Evolutionary conservation across 2,888 invertebrate species (phyloP).

Genomic region (Charanyca ferruginea): DNA sequence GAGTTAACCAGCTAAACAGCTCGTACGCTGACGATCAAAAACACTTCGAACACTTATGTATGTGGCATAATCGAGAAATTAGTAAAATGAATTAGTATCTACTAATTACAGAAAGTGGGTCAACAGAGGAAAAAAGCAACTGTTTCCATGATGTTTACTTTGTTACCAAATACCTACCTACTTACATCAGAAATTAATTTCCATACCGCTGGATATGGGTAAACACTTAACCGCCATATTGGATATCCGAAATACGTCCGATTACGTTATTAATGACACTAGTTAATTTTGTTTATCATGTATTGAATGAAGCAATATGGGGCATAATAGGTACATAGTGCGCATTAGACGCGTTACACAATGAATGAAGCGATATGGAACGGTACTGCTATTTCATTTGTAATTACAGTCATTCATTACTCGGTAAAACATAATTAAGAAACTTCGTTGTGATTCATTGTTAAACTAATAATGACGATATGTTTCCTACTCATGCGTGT

Average conservation of each 20-base stretch:
- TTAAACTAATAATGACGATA: constrained; percentile 6
- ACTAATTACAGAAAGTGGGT: not conserved
- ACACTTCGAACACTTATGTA: not conserved
- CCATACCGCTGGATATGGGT: constrained; percentile 2
- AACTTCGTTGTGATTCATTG: constrained; percentile 38
- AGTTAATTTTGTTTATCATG: constrained; percentile 16
- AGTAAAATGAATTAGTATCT: not conserved
- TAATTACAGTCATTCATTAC: constrained; percentile 44
- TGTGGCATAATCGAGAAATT: not conserved
- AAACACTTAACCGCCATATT: constrained; percentile 9
- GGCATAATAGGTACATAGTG: constrained; percentile 17
- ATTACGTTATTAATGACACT: constrained; percentile 9
- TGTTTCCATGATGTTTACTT: not conserved
- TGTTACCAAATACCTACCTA: not conserved
- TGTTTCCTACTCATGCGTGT: not conserved
- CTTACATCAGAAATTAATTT: constrained; percentile 8
- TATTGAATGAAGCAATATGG: not conserved
- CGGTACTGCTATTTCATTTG: constrained; percentile 26
- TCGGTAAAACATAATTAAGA: constrained; percentile 28
- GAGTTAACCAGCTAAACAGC: too few relatives aligned
- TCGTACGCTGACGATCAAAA: not conserved
- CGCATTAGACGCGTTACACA: constrained; percentile 18
- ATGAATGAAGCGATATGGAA: constrained; percentile 42
- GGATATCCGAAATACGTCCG: constrained; percentile 8
- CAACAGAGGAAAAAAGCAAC: not conserved